Conservation (phyloP, 2,113 vertebrate species). For the Beaufortia kweichowensis region DNA sequence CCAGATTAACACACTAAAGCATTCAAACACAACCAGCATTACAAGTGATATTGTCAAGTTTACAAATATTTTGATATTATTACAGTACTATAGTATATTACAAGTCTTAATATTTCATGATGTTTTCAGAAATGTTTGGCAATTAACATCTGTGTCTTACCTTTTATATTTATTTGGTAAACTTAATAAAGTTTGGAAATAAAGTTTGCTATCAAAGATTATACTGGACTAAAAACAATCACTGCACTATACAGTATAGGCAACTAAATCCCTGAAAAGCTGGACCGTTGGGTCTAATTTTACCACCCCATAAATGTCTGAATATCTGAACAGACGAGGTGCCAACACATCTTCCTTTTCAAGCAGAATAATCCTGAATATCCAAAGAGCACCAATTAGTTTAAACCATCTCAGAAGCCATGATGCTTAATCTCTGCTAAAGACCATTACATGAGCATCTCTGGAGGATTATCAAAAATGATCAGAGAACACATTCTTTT, state of each 20-base stretch:
- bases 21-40: neutral
- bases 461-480: conserved; percentile 22
- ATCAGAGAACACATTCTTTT: neutral
- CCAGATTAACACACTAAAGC: neutral
- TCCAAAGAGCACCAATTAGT: conserved; percentile 33
- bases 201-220: too few relatives aligned
- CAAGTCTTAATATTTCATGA: too few relatives aligned
- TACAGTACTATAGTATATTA: too few relatives aligned
- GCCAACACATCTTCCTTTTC: neutral
- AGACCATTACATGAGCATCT: conserved; percentile 32
- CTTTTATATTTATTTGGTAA: too few relatives aligned
- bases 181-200: too few relatives aligned
- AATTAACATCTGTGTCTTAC: too few relatives aligned
- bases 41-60: neutral
- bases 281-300: neutral
- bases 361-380: conserved; percentile 28
- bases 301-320: neutral
- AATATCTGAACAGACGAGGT: neutral
- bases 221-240: neutral
- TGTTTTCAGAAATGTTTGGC: too few relatives aligned
- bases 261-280: neutral
- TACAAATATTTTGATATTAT: neutral
- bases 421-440: conserved; percentile 23
- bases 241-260: neutral
- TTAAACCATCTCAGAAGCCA: conserved; percentile 17